Base-by-base conservation (phyloP, 2,797 vertebrate species). In the Phoeniculus purpureus region DNA sequence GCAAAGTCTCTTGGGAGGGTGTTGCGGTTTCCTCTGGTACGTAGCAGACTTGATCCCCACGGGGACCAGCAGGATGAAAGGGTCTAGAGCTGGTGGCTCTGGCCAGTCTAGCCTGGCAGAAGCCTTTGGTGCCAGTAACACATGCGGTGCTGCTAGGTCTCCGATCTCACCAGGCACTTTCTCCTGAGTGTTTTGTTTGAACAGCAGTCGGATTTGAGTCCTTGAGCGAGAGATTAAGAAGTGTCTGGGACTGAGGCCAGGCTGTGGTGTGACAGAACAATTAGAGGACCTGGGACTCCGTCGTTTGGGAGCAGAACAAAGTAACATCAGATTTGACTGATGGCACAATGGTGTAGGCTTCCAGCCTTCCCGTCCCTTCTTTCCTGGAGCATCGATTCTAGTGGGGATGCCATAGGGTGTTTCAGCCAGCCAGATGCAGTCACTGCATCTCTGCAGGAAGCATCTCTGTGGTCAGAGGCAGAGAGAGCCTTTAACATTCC, bases 1-100 rank as follows among this genome's bases (percentile, higher is more conserved):
- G 21, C n/a, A 68, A 29, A 89, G 79, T 5, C 40, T 58, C 26
- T 14, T 0, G 0, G 23, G 22, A 32, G n/a, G 32, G 1, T 32
- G 18, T 52, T 77, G 43, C 1, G 0, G 20, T 74, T 85, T 82
- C 61, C 70, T 82, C 66, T 25, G n/a, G 19, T 34, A 7, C 0
- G 0, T 15, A 32, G 32, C 66, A 72, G 45, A 81, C 78, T 40
- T 90, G 52, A 14, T 7, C 29, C 61, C 31, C 16, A 4, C 13
- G 0, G 3, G 26, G 10, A 6, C 67, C 65, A 54, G 51, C 31
- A n/a, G 72, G 51, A 13, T 37, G 51, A 32, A 43, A 11, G 26
- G 16, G 3, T 78, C 32, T 86, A 5, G 27, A 66, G 52, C 17
- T 51, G 64, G 25, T 61, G 29, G 29, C 45, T 77, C 14, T 79